phyloP scores from a whole-genome alignment of 2,797 vertebrate species.

The Dromococcyx pavoninus region DNA sequence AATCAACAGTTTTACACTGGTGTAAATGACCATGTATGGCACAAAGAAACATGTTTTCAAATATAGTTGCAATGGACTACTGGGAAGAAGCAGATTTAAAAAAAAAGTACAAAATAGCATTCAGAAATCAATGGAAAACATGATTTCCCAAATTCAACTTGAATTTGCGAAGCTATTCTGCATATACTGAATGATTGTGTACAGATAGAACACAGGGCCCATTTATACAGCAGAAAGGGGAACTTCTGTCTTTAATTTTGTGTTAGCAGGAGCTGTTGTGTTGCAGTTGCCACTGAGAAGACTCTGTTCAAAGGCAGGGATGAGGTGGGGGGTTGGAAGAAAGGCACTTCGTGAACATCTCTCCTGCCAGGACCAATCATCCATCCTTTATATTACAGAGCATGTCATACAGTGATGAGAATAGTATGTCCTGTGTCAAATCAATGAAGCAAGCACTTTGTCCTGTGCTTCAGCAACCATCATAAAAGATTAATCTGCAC shows the following conservation, averaged over 20 bases:
- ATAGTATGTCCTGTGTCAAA: slow-evolving; percentile 50
- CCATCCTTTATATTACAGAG: slow-evolving; percentile 33
- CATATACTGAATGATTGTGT: background rate
- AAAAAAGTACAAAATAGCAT: background rate
- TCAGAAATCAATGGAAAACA: background rate
- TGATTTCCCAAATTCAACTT: background rate
- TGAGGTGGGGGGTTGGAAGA: background rate
- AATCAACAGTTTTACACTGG: background rate
- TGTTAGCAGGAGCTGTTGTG: background rate
- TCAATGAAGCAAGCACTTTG: slow-evolving; percentile 46
- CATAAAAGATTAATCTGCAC: slow-evolving; percentile 42
- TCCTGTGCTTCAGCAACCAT: background rate
- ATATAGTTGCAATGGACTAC: background rate
- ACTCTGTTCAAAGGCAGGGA: background rate
- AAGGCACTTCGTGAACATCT: background rate
- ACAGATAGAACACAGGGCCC: background rate
- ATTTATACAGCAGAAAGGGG: background rate
- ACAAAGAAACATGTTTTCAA: background rate
- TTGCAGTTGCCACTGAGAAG: background rate
- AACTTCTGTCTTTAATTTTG: background rate
- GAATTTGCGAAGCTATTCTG: background rate
- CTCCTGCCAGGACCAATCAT: slow-evolving; percentile 41
- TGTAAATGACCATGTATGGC: background rate
- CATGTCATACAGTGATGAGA: slow-evolving; percentile 26
- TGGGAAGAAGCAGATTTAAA: background rate